phyloP scores from a whole-genome alignment of 1,140 invertebrate species.

The Oscheius sp. region DNA sequence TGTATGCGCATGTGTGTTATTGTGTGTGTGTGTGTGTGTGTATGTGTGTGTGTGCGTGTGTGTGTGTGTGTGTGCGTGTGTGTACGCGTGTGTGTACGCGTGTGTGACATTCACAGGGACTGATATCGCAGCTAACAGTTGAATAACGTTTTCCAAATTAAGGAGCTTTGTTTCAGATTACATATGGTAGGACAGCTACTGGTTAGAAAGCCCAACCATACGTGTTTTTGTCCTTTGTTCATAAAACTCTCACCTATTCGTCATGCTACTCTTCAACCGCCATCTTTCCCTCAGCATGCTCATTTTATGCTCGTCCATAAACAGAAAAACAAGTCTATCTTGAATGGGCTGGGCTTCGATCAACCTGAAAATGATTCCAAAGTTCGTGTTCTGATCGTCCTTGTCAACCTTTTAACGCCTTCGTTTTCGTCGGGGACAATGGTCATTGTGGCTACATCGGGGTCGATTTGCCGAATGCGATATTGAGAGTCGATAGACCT shows the following conservation, averaged over 20 bases:
- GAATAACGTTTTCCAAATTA: no score
- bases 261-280: slow-evolving; percentile 25
- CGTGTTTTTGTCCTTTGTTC: neutral
- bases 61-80: no score
- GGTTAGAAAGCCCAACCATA: neutral
- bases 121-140: no score
- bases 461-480: slow-evolving; percentile 37
- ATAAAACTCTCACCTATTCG: slow-evolving; percentile 13
- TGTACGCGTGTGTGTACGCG: no score
- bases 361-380: neutral
- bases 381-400: neutral
- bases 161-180: no score
- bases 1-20: no score
- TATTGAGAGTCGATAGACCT: slow-evolving; percentile 36
- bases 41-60: no score
- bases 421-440: slow-evolving; percentile 30
- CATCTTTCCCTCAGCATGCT: slow-evolving; percentile 33
- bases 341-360: slow-evolving; percentile 25
- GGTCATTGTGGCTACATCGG: slow-evolving; percentile 36
- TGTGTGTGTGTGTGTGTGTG: no score
- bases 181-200: no score
- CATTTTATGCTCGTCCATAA: slow-evolving; percentile 37
- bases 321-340: slow-evolving; percentile 29
- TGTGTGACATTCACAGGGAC: no score
- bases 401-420: slow-evolving; percentile 29